Percentiles rank a stretch among this genome's conserved stretches.
phyloP scores from a whole-genome alignment of 1,140 invertebrate species.

The Brachionus rubens region DNA sequence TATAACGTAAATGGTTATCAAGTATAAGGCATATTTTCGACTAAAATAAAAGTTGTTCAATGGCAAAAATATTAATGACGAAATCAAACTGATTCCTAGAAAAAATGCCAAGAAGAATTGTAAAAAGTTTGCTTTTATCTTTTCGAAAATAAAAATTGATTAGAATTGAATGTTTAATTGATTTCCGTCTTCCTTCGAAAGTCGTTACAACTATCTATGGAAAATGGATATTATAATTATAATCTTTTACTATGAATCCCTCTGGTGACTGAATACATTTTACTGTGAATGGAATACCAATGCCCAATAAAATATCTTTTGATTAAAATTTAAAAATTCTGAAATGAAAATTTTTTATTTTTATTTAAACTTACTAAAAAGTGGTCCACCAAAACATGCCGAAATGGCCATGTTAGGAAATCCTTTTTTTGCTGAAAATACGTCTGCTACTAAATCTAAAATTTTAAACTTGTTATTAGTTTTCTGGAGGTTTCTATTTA shows the following conservation, averaged over 20 bases:
- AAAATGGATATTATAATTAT: no score
- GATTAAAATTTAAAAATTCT: slow-evolving; percentile 14
- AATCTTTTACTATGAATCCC: slow-evolving; percentile 5
- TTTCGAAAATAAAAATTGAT: no score
- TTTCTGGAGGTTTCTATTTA: background rate
- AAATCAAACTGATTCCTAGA: slow-evolving; percentile 12
- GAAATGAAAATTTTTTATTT: background rate
- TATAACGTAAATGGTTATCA: background rate
- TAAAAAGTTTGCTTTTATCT: slow-evolving; percentile 32
- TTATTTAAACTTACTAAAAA: slow-evolving; percentile 65
- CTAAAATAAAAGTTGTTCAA: slow-evolving; percentile 34
- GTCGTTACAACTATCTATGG: no score
- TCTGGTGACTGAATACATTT: slow-evolving; percentile 10
- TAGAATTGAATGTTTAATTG: no score
- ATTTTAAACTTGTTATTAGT: background rate
- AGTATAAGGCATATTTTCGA: slow-evolving; percentile 21
- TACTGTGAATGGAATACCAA: slow-evolving; percentile 64
- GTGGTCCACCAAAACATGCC: slow-evolving; percentile 70
- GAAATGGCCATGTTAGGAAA: slow-evolving; percentile 69
- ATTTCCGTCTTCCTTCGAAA: no score
- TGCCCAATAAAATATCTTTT: slow-evolving; percentile 64
- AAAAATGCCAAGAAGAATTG: slow-evolving; percentile 28
- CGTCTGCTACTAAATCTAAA: slow-evolving; percentile 69
- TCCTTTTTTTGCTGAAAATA: slow-evolving; percentile 66
- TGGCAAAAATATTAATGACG: slow-evolving; percentile 35